Conservation (phyloP, 2,797 vertebrate species). For the Enoplosus armatus region DNA sequence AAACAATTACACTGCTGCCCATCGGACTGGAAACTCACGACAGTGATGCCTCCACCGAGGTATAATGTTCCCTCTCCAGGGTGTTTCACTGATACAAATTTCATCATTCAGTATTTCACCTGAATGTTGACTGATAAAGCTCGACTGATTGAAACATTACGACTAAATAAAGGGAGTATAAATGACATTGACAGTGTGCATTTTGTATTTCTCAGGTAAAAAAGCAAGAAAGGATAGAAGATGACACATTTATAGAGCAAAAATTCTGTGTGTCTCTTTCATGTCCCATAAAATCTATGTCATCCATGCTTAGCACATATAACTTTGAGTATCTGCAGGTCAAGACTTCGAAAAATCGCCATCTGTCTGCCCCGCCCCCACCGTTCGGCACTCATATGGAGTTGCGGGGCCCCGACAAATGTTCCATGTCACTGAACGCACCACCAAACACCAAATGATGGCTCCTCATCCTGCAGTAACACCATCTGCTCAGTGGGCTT, state of each 20-base stretch:
- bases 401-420: slow-evolving; percentile 16
- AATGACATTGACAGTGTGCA: neutral
- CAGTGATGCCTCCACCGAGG: neutral
- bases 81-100: neutral
- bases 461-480: slow-evolving; percentile 52
- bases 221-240: neutral
- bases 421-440: slow-evolving; percentile 55
- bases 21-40: neutral
- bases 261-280: neutral
- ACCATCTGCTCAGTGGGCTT: slow-evolving; percentile 73
- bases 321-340: neutral
- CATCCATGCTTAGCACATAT: neutral
- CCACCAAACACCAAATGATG: slow-evolving; percentile 39
- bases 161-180: neutral
- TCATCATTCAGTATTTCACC: neutral
- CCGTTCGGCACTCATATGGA: slow-evolving; percentile 4
- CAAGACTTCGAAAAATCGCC: neutral
- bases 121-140: neutral
- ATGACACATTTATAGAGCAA: fast-evolving
- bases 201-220: neutral
- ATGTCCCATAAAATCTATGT: neutral
- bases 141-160: neutral
- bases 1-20: slow-evolving; percentile 10
- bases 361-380: slow-evolving; percentile 27
- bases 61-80: neutral